phyloP scores from a whole-genome alignment of 2,797 vertebrate species.

The Pantherophis alleghaniensis region DNA sequence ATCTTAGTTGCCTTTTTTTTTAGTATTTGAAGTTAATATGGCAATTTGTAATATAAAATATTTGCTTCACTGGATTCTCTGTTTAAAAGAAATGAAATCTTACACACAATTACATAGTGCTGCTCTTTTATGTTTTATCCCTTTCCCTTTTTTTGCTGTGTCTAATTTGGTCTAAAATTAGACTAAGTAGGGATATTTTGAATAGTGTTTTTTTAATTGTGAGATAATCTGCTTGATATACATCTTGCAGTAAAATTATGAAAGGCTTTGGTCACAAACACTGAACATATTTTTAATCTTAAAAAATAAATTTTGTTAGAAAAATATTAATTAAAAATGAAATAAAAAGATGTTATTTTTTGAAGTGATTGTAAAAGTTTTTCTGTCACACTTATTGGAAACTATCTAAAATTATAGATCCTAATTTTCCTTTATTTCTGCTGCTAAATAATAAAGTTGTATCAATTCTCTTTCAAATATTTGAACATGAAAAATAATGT shows the following conservation, averaged over 20 bases:
- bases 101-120: neutral
- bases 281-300: neutral
- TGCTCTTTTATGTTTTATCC: neutral
- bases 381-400: neutral
- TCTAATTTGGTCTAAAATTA: neutral
- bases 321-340: neutral
- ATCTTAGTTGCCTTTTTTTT: neutral
- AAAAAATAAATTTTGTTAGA: neutral
- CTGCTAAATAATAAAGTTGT: neutral
- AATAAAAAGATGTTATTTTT: neutral
- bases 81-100: neutral
- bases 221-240: neutral
- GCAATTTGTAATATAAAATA: neutral
- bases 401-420: neutral
- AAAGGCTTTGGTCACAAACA: neutral
- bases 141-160: neutral
- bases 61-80: neutral
- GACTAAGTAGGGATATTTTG: neutral
- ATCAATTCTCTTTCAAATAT: constrained; percentile 10
- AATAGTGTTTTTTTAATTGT: neutral
- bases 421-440: neutral
- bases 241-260: neutral
- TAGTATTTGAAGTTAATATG: neutral
- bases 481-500: neutral
- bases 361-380: neutral